These are phyloP conservation scores for Sciurus niger DNA, from an alignment of 2,113 vertebrate species.

Conservation along the genomic window DNA sequence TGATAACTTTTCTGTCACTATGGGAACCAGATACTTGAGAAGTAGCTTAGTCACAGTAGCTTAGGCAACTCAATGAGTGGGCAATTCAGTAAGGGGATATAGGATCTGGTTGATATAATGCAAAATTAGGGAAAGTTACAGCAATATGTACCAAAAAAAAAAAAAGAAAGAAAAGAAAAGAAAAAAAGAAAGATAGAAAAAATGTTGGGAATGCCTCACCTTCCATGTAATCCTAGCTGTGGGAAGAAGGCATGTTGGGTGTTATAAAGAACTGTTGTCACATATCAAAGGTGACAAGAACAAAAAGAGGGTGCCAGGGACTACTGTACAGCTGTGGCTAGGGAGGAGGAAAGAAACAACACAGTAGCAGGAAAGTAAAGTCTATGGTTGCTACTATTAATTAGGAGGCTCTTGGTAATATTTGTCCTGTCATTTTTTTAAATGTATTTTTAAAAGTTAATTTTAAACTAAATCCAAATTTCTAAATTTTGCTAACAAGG, in stretches of 20 bases:
- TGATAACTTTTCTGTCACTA: slow-evolving; percentile 76
- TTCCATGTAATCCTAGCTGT: slow-evolving; percentile 78
- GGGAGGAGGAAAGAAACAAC: slow-evolving; percentile 22
- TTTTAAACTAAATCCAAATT: slow-evolving; percentile 43
- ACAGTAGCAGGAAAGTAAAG: not conserved
- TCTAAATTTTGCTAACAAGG: slow-evolving; percentile 29
- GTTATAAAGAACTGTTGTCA: slow-evolving; percentile 73
- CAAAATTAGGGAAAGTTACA: slow-evolving; percentile 78
- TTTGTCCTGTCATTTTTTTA: not conserved
- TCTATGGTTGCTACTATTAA: not conserved
- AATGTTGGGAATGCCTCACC: slow-evolving; percentile 70
- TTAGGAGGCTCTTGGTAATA: not conserved
- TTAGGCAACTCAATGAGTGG: slow-evolving; percentile 74
- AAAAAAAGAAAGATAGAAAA: too few relatives aligned
- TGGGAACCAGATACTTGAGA: slow-evolving; percentile 82
- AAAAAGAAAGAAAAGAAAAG: too few relatives aligned
- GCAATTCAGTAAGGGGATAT: slow-evolving; percentile 74
- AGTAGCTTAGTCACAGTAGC: slow-evolving; percentile 81
- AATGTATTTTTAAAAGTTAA: slow-evolving; percentile 11
- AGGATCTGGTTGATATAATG: slow-evolving; percentile 72
- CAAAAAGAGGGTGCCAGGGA: slow-evolving; percentile 27
- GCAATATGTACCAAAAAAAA: slow-evolving; percentile 64
- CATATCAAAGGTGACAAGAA: slow-evolving; percentile 75
- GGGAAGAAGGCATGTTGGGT: slow-evolving; percentile 68
- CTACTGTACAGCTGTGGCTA: not conserved